Conservation (phyloP, 2,888 invertebrate species). For the Ornithoptera alexandrae region DNA sequence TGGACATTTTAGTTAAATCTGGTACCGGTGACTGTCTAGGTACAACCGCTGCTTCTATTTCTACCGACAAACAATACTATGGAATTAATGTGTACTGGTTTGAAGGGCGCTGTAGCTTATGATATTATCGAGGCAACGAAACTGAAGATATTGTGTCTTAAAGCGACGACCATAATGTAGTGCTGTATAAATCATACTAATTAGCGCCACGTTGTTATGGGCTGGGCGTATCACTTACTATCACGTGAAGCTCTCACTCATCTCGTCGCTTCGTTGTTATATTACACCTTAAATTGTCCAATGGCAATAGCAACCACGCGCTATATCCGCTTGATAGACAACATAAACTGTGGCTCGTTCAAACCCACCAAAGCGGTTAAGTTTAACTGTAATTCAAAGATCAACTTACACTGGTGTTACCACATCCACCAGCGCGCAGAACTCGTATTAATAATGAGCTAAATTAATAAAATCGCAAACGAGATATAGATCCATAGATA, state of each 20-base stretch:
- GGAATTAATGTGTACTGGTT: too few species aligned
- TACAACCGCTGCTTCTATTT: too few species aligned
- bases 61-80: too few species aligned
- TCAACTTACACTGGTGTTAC: slow-evolving; percentile 14
- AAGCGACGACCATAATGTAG: too few species aligned
- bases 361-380: background rate
- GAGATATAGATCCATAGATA: slow-evolving; percentile 24
- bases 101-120: too few species aligned
- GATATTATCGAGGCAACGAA: too few species aligned
- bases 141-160: too few species aligned
- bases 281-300: slow-evolving; percentile 41
- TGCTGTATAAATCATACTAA: too few species aligned
- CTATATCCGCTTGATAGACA: slow-evolving; percentile 39
- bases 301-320: slow-evolving; percentile 42
- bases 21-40: too few species aligned
- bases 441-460: slow-evolving; percentile 24
- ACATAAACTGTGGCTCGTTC: slow-evolving; percentile 32
- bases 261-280: slow-evolving; percentile 36
- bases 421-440: background rate
- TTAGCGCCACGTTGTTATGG: too few species aligned
- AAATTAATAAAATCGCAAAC: slow-evolving; percentile 21
- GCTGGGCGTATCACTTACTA: too few species aligned
- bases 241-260: background rate
- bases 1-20: too few species aligned
- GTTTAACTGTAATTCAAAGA: slow-evolving; percentile 7